Conservation (phyloP, 2,113 vertebrate species). For the Aix galericulata region DNA sequence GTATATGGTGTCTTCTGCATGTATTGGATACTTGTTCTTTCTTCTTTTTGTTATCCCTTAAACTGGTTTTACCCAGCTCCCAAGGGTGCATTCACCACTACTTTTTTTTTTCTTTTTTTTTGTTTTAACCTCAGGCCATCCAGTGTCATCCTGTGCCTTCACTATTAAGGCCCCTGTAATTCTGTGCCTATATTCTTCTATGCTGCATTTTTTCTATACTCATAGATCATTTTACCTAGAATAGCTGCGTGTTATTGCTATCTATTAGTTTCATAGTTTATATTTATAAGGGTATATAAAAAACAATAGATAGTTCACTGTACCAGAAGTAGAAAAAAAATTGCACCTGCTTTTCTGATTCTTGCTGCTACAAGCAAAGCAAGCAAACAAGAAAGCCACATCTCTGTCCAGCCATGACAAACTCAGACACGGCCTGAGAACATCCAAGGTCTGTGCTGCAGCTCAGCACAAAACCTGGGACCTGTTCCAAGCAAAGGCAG, state of each 20-base stretch:
- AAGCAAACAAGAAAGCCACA: not conserved
- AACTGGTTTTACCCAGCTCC: not conserved
- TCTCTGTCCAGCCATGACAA: not conserved
- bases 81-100: not conserved
- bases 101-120: not conserved
- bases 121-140: not conserved
- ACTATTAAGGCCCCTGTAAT: not conserved
- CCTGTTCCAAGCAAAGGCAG: not conserved
- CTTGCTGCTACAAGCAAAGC: not conserved
- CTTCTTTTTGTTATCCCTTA: not conserved
- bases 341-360: not conserved
- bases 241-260: not conserved
- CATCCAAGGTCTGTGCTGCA: not conserved
- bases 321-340: not conserved
- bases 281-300: not conserved
- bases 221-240: not conserved
- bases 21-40: not conserved
- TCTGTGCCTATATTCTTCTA: not conserved
- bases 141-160: not conserved
- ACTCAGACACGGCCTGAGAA: not conserved
- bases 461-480: not conserved
- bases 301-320: not conserved
- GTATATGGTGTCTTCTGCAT: fast-evolving
- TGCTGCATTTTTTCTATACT: not conserved
- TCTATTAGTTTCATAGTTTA: not conserved